Evolutionary conservation across 2,797 vertebrate species (phyloP), one percentile per base, ranked within the genome.

Genomic region (Ambastaia sidthimunki): DNA sequence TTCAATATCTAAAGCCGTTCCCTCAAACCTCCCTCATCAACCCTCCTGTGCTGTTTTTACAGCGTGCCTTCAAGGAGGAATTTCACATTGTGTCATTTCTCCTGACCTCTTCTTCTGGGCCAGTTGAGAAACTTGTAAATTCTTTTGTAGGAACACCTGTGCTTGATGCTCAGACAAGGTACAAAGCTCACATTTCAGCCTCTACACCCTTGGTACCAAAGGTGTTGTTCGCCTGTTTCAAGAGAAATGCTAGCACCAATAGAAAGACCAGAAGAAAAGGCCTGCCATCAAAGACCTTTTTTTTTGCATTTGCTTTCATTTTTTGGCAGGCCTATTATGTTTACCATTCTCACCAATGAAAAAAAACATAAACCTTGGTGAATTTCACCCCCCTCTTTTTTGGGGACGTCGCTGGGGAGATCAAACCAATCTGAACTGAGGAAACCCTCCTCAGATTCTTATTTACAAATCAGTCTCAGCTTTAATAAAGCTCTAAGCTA

Each of bases 101-200:
- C 88, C 87, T 86, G 92, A 93, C 92, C 91, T 90, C 75, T 89
- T 85, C 70, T 84, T 84, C 71, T 54, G 91, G 93, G 91, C 93
- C 93, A 92, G 69, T 83, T 89, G 88, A 87, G 79, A 88, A 89
- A 92, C 90, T 84, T 90, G 87, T 72, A 37, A 81, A 82, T 83
- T 89, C 89, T 90, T 93, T 93, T 94, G 93, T 92, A 91, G 90
- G 89, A 90, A 92, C 93, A 94, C 93, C 93, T 94, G 93, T 89
- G 87, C 86, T 93, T 82, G 89, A 90, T 86, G 88, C 85, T 87
- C 82, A 84, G 82, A 89, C 88, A 85, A 87, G 82, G 84, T 79
- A 76, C 76, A 89, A 85, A 86, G 90, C 80, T 93, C 89, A 75
- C 76, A 50, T 93, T 92, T 91, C 91, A 89, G 80, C 78, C 87